phyloP scores from a whole-genome alignment of 2,888 invertebrate species.

The Drosophila niveifrons region DNA sequence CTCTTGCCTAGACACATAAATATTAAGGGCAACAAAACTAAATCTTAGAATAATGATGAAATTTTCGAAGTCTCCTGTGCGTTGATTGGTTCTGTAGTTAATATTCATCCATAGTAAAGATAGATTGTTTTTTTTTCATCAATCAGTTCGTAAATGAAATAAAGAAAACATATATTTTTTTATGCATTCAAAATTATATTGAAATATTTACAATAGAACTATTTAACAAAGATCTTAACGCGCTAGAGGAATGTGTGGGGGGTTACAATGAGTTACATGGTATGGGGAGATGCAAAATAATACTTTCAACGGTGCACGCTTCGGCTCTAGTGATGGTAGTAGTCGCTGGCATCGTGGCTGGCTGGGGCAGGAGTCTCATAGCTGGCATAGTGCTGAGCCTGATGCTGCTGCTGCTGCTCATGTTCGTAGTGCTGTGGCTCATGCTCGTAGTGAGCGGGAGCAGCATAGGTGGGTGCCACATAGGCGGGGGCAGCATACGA shows the following conservation, averaged over 20 bases:
- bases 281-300: constrained; percentile 54
- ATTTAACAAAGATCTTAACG: constrained; percentile 56
- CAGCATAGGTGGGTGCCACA: constrained; percentile 57
- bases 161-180: neutral
- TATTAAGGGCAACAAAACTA: too few species aligned
- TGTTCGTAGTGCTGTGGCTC: constrained; percentile 62
- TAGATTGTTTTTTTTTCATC: too few species aligned
- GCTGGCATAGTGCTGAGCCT: constrained; percentile 58
- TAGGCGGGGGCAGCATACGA: constrained; percentile 62
- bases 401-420: constrained; percentile 50
- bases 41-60: too few species aligned
- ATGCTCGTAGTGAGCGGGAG: constrained; percentile 41
- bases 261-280: constrained; percentile 43
- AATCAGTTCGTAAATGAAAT: neutral
- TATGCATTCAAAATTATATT: constrained; percentile 38
- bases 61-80: too few species aligned
- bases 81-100: too few species aligned
- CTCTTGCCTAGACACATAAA: too few species aligned
- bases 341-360: constrained; percentile 68
- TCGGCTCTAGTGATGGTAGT: constrained; percentile 72
- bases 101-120: too few species aligned
- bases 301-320: constrained; percentile 50
- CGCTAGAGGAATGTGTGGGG: constrained; percentile 36
- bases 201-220: constrained; percentile 71
- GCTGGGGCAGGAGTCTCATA: constrained; percentile 69